These are phyloP conservation scores for Sebastes dallii DNA, from an alignment of 2,797 vertebrate species.

Conservation along the genomic window DNA sequence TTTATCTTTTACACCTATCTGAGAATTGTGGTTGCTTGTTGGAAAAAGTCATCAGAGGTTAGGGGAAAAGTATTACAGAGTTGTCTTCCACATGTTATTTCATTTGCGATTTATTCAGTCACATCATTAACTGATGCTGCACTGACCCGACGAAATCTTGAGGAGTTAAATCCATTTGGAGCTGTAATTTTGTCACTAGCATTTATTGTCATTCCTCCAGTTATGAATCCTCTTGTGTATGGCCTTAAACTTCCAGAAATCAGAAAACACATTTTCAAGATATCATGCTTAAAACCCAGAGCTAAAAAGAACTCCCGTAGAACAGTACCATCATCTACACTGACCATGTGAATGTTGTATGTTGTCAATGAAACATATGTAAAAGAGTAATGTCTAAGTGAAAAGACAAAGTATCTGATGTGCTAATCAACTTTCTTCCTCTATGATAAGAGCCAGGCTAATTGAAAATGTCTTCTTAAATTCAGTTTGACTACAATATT, in stretches of 20 bases:
- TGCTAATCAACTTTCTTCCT: too few species aligned
- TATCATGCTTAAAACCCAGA: background rate
- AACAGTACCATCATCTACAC: background rate
- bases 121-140: conserved; percentile 49
- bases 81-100: conserved; percentile 60
- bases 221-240: conserved; percentile 73
- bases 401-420: too few species aligned
- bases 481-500: too few species aligned
- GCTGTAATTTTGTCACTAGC: conserved; percentile 67
- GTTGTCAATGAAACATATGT: too few species aligned
- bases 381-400: too few species aligned
- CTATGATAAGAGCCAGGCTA: too few species aligned
- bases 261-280: too few species aligned
- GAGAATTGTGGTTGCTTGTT: conserved; percentile 44
- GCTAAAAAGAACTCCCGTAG: too few species aligned
- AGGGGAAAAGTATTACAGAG: conserved; percentile 59
- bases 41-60: conserved; percentile 48
- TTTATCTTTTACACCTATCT: conserved; percentile 62
- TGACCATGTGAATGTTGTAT: too few species aligned
- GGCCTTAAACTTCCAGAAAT: conserved; percentile 31
- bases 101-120: conserved; percentile 53
- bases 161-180: conserved; percentile 48
- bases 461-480: too few species aligned
- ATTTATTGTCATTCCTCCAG: conserved; percentile 70
- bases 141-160: conserved; percentile 40